Conservation (phyloP, 2,797 vertebrate species). For the Tangara arthus region DNA sequence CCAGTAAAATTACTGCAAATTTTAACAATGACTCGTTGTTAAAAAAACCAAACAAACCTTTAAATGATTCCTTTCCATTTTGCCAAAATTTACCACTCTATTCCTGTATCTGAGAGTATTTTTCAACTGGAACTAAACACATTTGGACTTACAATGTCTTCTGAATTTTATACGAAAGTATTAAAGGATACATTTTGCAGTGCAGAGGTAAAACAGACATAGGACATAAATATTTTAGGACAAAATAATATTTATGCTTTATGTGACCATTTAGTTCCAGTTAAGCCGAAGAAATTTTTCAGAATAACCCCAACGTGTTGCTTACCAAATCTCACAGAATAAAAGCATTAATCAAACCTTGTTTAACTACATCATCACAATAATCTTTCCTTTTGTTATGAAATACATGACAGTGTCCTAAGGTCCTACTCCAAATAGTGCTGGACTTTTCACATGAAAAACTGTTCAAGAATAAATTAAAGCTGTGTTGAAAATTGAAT, state of each 20-base stretch:
- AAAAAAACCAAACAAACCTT: background rate
- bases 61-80: background rate
- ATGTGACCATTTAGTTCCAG: background rate
- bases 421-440: background rate
- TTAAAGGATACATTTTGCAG: background rate
- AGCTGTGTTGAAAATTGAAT: background rate
- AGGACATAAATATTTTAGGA: background rate
- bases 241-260: background rate
- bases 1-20: background rate
- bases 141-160: background rate
- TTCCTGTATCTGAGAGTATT: background rate
- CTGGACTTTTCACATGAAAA: background rate
- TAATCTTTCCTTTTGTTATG: background rate
- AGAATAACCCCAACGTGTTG: rapidly evolving
- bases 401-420: background rate
- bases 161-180: background rate
- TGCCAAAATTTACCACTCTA: background rate
- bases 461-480: background rate
- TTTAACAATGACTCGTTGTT: background rate
- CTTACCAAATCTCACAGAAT: background rate
- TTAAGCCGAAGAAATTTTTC: background rate
- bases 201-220: background rate
- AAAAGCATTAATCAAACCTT: background rate
- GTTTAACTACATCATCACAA: background rate
- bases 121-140: background rate